These are phyloP conservation scores for Mythimna vitellina DNA, from an alignment of 2,888 invertebrate species.

Conservation along the genomic window DNA sequence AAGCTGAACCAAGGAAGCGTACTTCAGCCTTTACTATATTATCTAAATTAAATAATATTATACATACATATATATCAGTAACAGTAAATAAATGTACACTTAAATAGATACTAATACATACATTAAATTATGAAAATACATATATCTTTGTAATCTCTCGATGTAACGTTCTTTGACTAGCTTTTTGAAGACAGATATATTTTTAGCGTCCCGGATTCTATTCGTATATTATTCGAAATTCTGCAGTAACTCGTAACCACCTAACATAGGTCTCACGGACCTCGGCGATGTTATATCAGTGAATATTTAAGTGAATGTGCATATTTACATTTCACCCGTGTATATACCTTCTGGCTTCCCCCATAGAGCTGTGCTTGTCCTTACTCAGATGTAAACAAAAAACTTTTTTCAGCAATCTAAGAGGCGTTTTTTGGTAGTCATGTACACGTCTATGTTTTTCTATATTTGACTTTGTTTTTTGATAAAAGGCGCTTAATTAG, in stretches of 20 bases:
- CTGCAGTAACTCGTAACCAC: not conserved
- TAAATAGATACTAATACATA: too few relatives aligned
- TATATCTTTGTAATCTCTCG: too few relatives aligned
- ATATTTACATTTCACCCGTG: not conserved
- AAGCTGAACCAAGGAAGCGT: too few relatives aligned
- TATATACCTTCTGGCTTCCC: not conserved
- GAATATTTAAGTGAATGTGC: not conserved
- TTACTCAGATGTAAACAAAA: not conserved
- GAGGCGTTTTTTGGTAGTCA: not conserved
- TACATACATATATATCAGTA: too few relatives aligned
- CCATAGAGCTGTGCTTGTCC: not conserved
- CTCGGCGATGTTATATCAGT: not conserved
- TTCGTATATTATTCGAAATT: conserved; percentile 15
- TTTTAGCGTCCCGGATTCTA: not conserved
- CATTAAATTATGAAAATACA: too few relatives aligned
- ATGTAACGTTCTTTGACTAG: too few relatives aligned
- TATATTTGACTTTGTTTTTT: not conserved
- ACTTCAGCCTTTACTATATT: too few relatives aligned
- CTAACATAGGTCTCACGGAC: not conserved
- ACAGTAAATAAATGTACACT: too few relatives aligned
- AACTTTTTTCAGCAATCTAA: not conserved
- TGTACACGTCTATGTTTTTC: not conserved
- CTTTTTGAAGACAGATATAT: too few relatives aligned
- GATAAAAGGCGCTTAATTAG: not conserved
- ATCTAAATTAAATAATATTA: too few relatives aligned